Evolutionary conservation across 2,797 vertebrate genomes (phyloP).

Genomic region (Anabacerthia variegaticeps): DNA sequence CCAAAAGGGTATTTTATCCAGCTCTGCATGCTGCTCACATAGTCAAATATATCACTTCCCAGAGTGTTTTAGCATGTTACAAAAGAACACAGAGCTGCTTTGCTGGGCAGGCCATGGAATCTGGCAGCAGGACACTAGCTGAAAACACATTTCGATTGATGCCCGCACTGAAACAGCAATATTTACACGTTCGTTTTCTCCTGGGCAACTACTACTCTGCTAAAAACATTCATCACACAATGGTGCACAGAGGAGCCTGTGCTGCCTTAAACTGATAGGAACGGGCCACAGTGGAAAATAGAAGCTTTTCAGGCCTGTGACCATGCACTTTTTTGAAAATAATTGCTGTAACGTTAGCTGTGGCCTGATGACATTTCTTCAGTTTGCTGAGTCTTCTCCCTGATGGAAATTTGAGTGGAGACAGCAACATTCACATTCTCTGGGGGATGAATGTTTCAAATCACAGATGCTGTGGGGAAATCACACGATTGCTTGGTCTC

Average conservation of each 20-base stretch:
- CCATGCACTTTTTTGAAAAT: not conserved
- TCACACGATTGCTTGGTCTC: not conserved
- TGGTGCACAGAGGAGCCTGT: not conserved
- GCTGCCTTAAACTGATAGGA: not conserved
- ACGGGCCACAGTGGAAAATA: not conserved
- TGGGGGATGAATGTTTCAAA: conserved; percentile 48
- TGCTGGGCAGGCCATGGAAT: not conserved
- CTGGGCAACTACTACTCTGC: not conserved
- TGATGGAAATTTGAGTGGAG: conserved; percentile 13
- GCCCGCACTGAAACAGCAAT: not conserved
- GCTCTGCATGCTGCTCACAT: not conserved
- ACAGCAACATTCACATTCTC: not conserved
- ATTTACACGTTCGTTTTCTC: conserved; percentile 21
- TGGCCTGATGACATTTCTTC: not conserved
- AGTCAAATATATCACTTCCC: conserved; percentile 12
- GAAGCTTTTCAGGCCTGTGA: not conserved
- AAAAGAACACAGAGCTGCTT: conserved; percentile 4
- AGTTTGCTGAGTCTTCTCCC: conserved; percentile 25
- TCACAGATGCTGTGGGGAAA: conserved; percentile 9
- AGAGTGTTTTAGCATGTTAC: not conserved
- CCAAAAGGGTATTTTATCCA: not conserved
- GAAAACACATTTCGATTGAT: conserved; percentile 6
- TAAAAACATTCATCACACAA: not conserved
- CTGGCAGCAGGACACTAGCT: not conserved
- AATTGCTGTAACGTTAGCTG: not conserved